These are phyloP conservation scores for Aspidapion aeneum DNA, from an alignment of 2,888 invertebrate species.

Conservation along the genomic window DNA sequence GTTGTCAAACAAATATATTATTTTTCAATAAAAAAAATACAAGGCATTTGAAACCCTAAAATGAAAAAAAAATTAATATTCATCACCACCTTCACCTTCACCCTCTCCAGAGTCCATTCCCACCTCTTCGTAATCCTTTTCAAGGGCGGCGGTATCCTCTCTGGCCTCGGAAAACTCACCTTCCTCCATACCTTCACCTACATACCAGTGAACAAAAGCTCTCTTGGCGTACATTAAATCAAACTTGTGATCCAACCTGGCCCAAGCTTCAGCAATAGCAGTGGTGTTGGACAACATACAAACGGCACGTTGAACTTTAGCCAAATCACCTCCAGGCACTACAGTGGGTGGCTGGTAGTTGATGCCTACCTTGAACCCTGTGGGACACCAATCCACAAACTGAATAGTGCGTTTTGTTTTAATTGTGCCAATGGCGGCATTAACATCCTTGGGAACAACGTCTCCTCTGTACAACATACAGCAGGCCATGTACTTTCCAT, in stretches of 20 bases:
- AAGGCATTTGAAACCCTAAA: neutral
- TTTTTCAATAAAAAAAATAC: neutral
- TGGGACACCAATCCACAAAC: conserved; percentile 89
- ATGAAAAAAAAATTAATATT: conserved; percentile 16
- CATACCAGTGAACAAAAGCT: conserved; percentile 96
- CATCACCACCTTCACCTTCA: conserved; percentile 36
- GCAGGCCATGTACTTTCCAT: conserved; percentile 93
- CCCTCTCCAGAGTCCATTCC: conserved; percentile 58
- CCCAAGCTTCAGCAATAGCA: conserved; percentile 94
- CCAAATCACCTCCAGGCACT: conserved; percentile 89
- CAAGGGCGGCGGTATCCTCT: conserved; percentile 62
- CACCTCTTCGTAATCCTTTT: conserved; percentile 68
- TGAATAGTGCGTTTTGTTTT: conserved; percentile 92
- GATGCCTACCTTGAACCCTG: conserved; percentile 77
- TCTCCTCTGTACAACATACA: conserved; percentile 86
- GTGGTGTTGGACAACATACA: conserved; percentile 99
- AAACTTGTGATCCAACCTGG: conserved; percentile 81
- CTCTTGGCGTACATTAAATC: conserved; percentile 92
- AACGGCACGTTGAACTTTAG: conserved; percentile 92
- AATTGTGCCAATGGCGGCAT: conserved; percentile 89
- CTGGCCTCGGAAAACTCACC: conserved; percentile 84
- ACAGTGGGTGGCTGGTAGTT: conserved; percentile 93
- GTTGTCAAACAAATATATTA: too few species aligned
- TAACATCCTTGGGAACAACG: conserved; percentile 91
- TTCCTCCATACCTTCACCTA: conserved; percentile 83